A percentile compares a stretch with the other conserved stretches of the same genome.
These are phyloP conservation scores for Agrochola macilenta DNA, from an alignment of 2,888 invertebrate genomes.

Conservation along the genomic window DNA sequence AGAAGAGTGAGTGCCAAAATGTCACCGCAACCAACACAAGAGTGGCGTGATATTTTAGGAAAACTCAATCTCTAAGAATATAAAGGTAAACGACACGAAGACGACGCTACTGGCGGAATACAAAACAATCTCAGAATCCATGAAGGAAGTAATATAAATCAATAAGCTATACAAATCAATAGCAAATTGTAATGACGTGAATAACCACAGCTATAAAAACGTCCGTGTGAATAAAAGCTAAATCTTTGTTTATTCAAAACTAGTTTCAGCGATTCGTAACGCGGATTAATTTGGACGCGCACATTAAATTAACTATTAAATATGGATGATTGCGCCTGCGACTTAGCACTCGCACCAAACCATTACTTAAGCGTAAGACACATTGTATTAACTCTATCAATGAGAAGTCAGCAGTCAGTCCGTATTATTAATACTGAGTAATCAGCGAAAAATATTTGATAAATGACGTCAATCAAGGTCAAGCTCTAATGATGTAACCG, in stretches of 20 bases:
- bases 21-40: constrained; percentile 66
- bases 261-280: constrained; percentile 62
- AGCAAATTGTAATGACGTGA: constrained; percentile 34
- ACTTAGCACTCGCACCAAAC: constrained; percentile 5
- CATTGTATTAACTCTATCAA: constrained; percentile 17
- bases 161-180: constrained; percentile 24
- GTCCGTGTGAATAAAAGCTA: constrained; percentile 48
- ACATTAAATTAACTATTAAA: constrained; percentile 58
- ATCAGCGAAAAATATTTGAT: constrained; percentile 78
- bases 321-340: constrained; percentile 36
- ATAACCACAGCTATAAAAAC: constrained; percentile 44
- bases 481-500: constrained; percentile 81
- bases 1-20: constrained; percentile 72
- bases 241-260: constrained; percentile 68
- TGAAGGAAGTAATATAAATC: no score
- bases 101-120: constrained; percentile 35
- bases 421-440: constrained; percentile 68
- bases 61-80: constrained; percentile 73
- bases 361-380: constrained; percentile 22
- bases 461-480: constrained; percentile 82
- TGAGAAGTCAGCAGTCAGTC: constrained; percentile 43
- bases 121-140: constrained; percentile 40
- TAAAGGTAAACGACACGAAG: constrained; percentile 76
- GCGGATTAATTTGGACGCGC: constrained; percentile 59
- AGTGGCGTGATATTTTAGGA: constrained; percentile 71